phyloP scores from a whole-genome alignment of 2,113 vertebrate species.

The Corynorhinus townsendii region DNA sequence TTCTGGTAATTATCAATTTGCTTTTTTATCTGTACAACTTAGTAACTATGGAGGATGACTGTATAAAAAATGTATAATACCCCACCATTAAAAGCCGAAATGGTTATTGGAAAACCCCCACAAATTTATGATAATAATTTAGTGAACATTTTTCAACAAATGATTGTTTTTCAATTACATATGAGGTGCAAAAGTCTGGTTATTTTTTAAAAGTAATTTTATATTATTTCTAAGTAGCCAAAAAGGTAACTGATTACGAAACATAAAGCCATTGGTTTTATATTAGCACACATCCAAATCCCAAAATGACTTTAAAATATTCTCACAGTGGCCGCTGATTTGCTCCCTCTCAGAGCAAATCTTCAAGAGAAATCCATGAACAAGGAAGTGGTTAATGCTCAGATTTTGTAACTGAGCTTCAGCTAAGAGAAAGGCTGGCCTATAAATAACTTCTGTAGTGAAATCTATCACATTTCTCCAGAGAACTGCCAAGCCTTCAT shows the following conservation, averaged over 20 bases:
- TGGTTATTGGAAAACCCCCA: background rate
- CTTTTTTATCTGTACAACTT: constrained; percentile 28
- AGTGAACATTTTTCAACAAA: constrained; percentile 50
- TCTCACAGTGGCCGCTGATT: background rate
- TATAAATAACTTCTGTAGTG: constrained; percentile 73
- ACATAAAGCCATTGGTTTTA: background rate
- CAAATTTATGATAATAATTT: constrained; percentile 37
- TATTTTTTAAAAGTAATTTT: background rate
- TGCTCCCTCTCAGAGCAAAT: background rate
- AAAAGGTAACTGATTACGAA: background rate
- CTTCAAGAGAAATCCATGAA: constrained; percentile 1
- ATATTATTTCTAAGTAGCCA: background rate
- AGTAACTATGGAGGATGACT: constrained; percentile 24
- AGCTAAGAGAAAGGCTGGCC: constrained; percentile 42
- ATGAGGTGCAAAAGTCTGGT: constrained; percentile 28
- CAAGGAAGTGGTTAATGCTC: constrained; percentile 59
- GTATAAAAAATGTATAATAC: constrained; percentile 29
- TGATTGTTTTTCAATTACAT: constrained; percentile 29
- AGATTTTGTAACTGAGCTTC: constrained; percentile 62
- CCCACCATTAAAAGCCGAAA: background rate
- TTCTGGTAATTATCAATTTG: constrained; percentile 32
- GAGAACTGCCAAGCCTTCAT: constrained; percentile 70
- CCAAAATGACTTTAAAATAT: background rate
- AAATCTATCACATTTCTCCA: constrained; percentile 74
- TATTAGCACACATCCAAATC: background rate